phyloP scores from a whole-genome alignment of 2,888 invertebrate genomes.

The Podabrus alpinus region DNA sequence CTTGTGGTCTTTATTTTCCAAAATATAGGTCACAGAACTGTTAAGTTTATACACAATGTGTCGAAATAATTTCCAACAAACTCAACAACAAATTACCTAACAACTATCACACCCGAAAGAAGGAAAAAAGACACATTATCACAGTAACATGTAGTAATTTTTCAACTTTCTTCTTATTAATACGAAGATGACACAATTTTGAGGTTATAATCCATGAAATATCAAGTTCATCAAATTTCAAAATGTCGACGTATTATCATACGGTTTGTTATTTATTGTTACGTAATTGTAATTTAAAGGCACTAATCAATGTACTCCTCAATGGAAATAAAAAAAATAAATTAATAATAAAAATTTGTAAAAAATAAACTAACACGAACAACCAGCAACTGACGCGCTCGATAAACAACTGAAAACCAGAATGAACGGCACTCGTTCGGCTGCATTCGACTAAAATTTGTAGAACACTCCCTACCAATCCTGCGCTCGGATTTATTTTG shows the following conservation, averaged over 20 bases:
- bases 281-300: neutral
- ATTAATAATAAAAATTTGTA: neutral
- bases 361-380: neutral
- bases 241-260: neutral
- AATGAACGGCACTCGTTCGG: neutral
- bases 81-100: neutral
- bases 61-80: conserved; percentile 9
- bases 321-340: neutral
- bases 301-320: neutral
- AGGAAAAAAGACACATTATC: conserved; percentile 21
- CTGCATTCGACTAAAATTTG: neutral
- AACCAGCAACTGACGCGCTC: neutral
- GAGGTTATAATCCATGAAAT: conserved; percentile 23
- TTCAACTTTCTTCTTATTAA: neutral
- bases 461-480: neutral
- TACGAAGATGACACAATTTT: conserved; percentile 20
- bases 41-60: conserved; percentile 15
- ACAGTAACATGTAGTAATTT: conserved; percentile 16
- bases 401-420: neutral
- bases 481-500: neutral
- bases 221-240: conserved; percentile 2
- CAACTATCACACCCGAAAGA: conserved; percentile 16
- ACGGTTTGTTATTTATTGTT: neutral
- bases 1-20: neutral
- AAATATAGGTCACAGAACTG: conserved; percentile 27